A percentile compares a stretch with the other conserved stretches of the same genome.
Evolutionary conservation across 2,113 vertebrate genomes (phyloP).

Genomic region (Neolamprologus sp.): DNA sequence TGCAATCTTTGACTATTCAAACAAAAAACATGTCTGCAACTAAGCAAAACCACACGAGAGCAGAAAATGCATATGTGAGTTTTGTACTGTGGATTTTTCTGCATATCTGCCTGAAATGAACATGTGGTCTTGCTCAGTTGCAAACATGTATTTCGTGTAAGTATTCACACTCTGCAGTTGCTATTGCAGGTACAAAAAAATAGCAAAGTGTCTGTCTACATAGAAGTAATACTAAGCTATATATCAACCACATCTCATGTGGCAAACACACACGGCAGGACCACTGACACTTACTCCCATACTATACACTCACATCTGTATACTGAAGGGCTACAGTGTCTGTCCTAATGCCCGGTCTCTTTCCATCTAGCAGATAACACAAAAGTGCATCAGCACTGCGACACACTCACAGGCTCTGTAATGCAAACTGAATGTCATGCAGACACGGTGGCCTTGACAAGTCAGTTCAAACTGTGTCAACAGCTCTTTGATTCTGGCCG

Average conservation of each 20-base stretch:
- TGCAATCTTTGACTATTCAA: neutral
- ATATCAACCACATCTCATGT: slow-evolving; percentile 18
- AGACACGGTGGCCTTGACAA: slow-evolving; percentile 19
- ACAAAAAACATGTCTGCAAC: neutral
- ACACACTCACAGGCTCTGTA: neutral
- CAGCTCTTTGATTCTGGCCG: slow-evolving; percentile 24
- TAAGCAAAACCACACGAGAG: neutral
- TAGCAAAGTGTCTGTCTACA: neutral
- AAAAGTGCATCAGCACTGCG: slow-evolving; percentile 4
- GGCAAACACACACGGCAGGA: neutral
- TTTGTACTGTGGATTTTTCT: neutral
- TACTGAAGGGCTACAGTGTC: neutral
- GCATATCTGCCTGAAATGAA: neutral
- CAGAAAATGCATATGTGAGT: neutral
- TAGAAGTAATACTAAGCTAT: slow-evolving; percentile 32
- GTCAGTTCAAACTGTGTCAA: slow-evolving; percentile 31
- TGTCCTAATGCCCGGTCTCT: neutral
- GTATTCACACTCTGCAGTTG: neutral
- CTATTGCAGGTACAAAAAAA: neutral
- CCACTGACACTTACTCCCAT: neutral
- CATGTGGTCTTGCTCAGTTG: neutral
- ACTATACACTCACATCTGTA: neutral
- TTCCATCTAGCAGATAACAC: slow-evolving; percentile 5
- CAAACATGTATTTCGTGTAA: neutral
- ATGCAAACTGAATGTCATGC: slow-evolving; percentile 16